Evolutionary conservation across 2,888 invertebrate genomes (phyloP).

Genomic region (Venusia cambrica): DNA sequence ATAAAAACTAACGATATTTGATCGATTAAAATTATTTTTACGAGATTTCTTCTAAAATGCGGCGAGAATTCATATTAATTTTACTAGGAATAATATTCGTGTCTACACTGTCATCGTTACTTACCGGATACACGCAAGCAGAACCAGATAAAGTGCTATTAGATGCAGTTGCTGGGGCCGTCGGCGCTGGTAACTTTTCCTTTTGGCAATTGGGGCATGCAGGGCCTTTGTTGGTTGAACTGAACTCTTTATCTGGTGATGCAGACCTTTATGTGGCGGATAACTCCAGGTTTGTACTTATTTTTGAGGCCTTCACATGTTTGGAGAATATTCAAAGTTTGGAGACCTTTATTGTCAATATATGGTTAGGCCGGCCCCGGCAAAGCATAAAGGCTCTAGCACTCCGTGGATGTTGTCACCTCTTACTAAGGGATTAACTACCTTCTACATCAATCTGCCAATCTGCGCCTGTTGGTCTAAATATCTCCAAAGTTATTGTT

Average conservation of each 20-base stretch:
- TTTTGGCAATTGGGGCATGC: conserved; percentile 69
- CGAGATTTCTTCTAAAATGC: conserved; percentile 47
- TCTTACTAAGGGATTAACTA: no score
- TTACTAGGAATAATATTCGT: conserved; percentile 60
- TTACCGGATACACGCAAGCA: conserved; percentile 50
- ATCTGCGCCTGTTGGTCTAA: no score
- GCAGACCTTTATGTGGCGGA: conserved; percentile 71
- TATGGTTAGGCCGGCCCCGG: no score
- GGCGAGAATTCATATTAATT: conserved; percentile 61
- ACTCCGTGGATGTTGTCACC: no score
- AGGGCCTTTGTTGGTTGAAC: conserved; percentile 59
- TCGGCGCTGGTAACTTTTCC: conserved; percentile 69
- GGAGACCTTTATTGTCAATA: no score
- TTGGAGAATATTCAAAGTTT: no score
- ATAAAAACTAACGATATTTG: no score
- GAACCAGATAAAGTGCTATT: conserved; percentile 56
- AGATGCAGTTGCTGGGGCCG: conserved; percentile 59
- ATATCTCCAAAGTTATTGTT: no score
- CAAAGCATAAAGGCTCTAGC: no score
- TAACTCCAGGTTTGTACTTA: conserved; percentile 52
- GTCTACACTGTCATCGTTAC: conserved; percentile 57
- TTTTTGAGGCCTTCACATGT: no score
- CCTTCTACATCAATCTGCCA: no score
- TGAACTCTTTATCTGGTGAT: conserved; percentile 62
- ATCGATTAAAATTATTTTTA: no score